phyloP scores from a whole-genome alignment of 1,140 invertebrate genomes.

The Pectinophora gossypiella region DNA sequence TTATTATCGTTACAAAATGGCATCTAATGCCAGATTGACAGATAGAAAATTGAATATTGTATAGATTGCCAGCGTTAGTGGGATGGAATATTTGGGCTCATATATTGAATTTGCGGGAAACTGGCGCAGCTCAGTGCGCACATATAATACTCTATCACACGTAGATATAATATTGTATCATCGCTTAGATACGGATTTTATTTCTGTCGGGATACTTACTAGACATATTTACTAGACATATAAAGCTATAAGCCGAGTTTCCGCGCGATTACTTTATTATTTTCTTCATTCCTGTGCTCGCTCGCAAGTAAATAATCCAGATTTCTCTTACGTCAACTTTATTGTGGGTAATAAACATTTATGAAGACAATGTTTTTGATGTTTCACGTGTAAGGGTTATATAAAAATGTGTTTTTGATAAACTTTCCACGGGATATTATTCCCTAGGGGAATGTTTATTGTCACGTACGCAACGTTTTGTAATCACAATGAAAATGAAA shows the following conservation, averaged over 20 bases:
- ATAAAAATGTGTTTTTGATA: not conserved
- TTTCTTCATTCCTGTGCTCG: not conserved
- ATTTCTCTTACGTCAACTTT: not conserved
- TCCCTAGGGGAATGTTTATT: too few relatives aligned
- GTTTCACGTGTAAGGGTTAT: not conserved
- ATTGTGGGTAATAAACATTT: not conserved
- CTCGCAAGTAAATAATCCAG: not conserved
- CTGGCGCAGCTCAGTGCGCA: not conserved
- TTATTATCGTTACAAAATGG: conserved; percentile 27
- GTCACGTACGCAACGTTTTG: too few relatives aligned
- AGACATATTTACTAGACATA: not conserved
- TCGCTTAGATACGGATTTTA: not conserved
- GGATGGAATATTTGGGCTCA: not conserved
- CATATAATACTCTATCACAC: not conserved
- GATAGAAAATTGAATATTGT: conserved; percentile 28
- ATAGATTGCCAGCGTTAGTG: not conserved
- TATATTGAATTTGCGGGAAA: not conserved
- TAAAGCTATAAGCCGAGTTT: not conserved
- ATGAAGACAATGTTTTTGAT: not conserved
- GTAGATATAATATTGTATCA: not conserved
- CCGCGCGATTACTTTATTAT: not conserved
- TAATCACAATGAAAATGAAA: too few relatives aligned
- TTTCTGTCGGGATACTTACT: too few relatives aligned
- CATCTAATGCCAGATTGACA: conserved; percentile 24
- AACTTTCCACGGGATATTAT: too few relatives aligned